A percentile compares a stretch with the other conserved stretches of the same genome.
Conservation (phyloP, 2,797 vertebrate species). For the Periparus ater region DNA sequence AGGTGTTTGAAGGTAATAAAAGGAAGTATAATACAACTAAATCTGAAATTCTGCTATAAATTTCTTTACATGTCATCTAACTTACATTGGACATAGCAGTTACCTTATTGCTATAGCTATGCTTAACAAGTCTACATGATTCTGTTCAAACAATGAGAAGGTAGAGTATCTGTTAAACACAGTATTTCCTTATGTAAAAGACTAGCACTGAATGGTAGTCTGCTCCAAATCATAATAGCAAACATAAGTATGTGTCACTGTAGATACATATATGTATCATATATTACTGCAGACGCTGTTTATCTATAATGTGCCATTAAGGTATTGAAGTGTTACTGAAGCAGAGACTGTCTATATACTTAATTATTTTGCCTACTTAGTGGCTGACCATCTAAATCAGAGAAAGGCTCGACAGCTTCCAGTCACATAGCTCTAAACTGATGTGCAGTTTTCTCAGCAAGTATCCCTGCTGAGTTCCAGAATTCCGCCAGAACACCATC, state of each 20-base stretch:
- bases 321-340: neutral
- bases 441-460: neutral
- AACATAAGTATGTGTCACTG: neutral
- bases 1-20: slow-evolving; percentile 91
- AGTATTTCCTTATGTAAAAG: neutral
- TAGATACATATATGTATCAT: neutral
- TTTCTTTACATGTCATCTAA: neutral
- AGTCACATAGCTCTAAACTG: neutral
- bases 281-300: neutral
- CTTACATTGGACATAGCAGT: neutral
- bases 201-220: neutral
- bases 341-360: neutral
- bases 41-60: neutral
- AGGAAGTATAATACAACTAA: neutral
- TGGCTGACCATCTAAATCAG: neutral
- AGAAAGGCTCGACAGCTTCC: neutral
- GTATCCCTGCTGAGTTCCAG: neutral
- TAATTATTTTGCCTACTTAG: neutral
- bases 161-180: neutral
- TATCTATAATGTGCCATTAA: neutral
- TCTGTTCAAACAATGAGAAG: neutral
- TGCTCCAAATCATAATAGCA: neutral
- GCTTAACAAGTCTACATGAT: neutral
- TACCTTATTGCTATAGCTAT: neutral
- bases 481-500: neutral